phyloP scores from a whole-genome alignment of 2,113 vertebrate genomes.

The Psammodynastes pulverulentus region DNA sequence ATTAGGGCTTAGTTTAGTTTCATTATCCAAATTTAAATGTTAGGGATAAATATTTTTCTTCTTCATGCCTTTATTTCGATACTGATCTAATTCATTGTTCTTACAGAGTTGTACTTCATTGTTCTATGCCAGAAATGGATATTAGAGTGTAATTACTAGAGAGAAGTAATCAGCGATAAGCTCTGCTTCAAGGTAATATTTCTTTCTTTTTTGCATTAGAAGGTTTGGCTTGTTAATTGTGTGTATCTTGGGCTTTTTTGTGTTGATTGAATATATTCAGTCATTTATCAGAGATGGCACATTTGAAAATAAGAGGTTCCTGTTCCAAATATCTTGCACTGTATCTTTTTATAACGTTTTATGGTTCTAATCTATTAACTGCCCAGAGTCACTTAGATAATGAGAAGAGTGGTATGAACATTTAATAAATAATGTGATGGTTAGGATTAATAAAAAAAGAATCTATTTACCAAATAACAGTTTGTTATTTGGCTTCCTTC shows the following conservation, averaged over 20 bases:
- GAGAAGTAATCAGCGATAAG: background rate
- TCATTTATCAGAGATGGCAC: background rate
- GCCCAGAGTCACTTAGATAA: background rate
- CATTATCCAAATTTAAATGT: background rate
- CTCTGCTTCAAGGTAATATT: conserved; percentile 20
- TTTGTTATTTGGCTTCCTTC: background rate
- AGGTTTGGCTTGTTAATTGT: background rate
- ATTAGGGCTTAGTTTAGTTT: background rate
- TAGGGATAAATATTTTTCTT: background rate
- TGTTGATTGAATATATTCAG: background rate
- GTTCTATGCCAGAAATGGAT: conserved; percentile 14
- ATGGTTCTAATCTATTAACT: background rate
- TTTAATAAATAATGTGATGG: background rate
- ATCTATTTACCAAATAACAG: background rate
- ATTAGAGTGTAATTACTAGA: background rate
- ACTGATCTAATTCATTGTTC: background rate
- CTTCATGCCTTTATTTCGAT: background rate
- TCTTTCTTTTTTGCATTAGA: background rate
- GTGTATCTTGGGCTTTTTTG: background rate
- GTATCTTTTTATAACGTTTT: background rate
- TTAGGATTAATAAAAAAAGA: background rate
- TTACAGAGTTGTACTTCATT: background rate
- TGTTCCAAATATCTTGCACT: background rate
- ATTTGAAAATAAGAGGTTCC: background rate
- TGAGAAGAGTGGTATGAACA: background rate